These are phyloP conservation scores for Sinocyclocheilus anophthalmus DNA, from an alignment of 2,113 vertebrate species.

Conservation along the genomic window DNA sequence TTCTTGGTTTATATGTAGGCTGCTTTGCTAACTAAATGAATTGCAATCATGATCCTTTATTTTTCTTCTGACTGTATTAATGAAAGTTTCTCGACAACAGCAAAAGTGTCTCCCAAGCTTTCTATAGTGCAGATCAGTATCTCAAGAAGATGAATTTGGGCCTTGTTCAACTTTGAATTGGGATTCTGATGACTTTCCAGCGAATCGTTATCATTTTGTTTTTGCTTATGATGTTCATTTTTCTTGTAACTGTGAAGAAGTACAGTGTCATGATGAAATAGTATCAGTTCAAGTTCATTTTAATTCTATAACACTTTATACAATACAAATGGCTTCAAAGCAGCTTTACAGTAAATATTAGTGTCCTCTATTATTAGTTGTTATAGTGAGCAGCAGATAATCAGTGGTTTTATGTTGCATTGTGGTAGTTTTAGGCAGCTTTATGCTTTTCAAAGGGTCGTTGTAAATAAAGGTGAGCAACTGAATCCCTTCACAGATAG, in stretches of 20 bases:
- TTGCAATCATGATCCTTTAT: not conserved
- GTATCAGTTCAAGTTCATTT: not conserved
- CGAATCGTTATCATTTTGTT: not conserved
- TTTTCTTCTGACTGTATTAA: not conserved
- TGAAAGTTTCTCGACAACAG: not conserved
- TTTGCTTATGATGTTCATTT: not conserved
- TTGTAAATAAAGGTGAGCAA: not conserved
- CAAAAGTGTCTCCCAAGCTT: not conserved
- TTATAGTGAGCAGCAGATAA: not conserved
- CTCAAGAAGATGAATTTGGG: not conserved
- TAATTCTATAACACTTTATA: not conserved
- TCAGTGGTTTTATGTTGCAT: not conserved
- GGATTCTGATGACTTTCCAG: not conserved
- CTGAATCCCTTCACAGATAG: not conserved
- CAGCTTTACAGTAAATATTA: not conserved
- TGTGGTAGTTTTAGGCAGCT: not conserved
- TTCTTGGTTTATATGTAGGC: not conserved
- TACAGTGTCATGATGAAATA: not conserved
- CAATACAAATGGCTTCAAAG: not conserved
- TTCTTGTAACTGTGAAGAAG: not conserved
- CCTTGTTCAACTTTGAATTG: not conserved
- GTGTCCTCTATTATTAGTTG: not conserved
- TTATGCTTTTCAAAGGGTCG: not conserved
- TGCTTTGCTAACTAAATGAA: not conserved
- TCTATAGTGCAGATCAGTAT: not conserved